phyloP scores from a whole-genome alignment of 1,140 invertebrate genomes.

The Adelges cooleyi region DNA sequence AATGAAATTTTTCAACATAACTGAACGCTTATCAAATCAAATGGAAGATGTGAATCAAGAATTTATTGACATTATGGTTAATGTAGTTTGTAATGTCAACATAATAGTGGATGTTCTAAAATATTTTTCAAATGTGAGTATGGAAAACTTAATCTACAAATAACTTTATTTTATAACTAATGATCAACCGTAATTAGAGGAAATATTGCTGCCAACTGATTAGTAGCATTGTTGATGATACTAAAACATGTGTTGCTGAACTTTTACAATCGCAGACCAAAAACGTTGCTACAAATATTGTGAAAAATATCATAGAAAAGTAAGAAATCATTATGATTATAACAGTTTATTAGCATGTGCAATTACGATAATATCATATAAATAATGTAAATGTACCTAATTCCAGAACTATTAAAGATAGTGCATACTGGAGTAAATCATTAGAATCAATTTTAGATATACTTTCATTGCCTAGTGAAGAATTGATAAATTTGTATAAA shows the following conservation, averaged over 20 bases:
- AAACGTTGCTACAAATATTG: background rate
- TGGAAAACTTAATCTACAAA: background rate
- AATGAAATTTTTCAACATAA: background rate
- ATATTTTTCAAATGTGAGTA: slow-evolving; percentile 18
- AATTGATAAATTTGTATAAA: slow-evolving; percentile 16
- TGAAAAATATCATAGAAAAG: slow-evolving; percentile 12
- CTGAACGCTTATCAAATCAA: background rate
- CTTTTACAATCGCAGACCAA: slow-evolving; percentile 13
- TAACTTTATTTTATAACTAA: background rate
- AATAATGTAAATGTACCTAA: too few relatives aligned
- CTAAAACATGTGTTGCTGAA: background rate
- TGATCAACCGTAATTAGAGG: background rate
- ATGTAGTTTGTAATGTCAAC: slow-evolving; percentile 7
- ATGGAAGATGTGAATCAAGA: background rate
- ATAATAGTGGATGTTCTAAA: background rate
- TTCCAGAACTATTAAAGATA: slow-evolving; percentile 5
- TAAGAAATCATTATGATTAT: background rate
- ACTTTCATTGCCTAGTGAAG: background rate
- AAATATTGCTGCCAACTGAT: slow-evolving; percentile 20
- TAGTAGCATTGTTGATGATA: background rate
- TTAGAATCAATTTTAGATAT: slow-evolving; percentile 5
- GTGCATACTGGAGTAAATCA: slow-evolving; percentile 10
- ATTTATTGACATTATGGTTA: slow-evolving; percentile 1
- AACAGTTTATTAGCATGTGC: too few relatives aligned
- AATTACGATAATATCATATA: too few relatives aligned